Base-by-base conservation (phyloP, 2,113 vertebrate genomes). In the Vulpes ferrilata region DNA sequence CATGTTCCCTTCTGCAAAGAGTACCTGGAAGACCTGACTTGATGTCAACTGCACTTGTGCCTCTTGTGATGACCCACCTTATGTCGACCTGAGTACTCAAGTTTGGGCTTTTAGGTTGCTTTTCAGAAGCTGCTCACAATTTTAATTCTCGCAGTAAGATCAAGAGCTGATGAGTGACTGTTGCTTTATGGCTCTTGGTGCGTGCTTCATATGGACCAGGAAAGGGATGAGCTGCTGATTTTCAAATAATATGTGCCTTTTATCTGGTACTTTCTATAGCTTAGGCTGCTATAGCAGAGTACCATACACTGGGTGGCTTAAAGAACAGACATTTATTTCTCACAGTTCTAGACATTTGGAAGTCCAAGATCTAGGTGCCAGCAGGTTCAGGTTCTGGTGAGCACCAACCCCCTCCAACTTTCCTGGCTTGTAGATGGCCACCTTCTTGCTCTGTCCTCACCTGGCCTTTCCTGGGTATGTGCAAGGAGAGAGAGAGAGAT, bases 91-190 rank as follows among this genome's bases (percentile, higher is more conserved):
- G 55, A 95, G 60, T 59, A 59, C 62, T 95, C 59, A 57, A 51
- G 65, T 74, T 95, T 86, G 57, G 73, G 43, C 69, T 76, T 94
- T 94, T 76, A 76, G n/a, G 16, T 51, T 88, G 71, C 53, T 93
- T 60, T 81, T 95, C 9, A 43, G 86, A 95, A 93, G n/a, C 51
- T 90, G 35, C 89, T 85, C 35, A 91, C 94, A 94, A 79, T 57
- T 87, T 80, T 84, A 90, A 81, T 59, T 76, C 51, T 96, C 19
- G 53, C 4, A 62, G 17, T 59, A 67, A 90, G 22, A n/a, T 90
- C 84, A 60, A 69, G 95, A 62, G 32, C 88, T 84, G 11, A 67
- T 86, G 79, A 92, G 15, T 87, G 27, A 65, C 27, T 51, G 22
- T 55, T 62, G 1, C n/a, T 53, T 88, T 85, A 69, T 85, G 23